A percentile compares a stretch with the other conserved stretches of the same genome.
These are phyloP conservation scores for Galerucella pusilla DNA, from an alignment of 2,888 invertebrate species.

Conservation along the genomic window DNA sequence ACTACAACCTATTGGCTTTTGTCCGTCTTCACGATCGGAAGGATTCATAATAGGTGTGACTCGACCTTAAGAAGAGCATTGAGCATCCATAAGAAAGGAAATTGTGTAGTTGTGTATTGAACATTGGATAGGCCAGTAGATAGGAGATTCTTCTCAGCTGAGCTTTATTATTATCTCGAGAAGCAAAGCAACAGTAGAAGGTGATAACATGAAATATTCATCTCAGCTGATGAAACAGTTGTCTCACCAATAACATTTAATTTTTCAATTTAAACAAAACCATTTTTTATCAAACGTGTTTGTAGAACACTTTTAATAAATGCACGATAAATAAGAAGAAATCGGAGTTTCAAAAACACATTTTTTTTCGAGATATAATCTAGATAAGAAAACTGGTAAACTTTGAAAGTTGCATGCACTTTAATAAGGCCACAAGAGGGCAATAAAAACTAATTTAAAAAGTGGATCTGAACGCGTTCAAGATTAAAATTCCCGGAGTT, in stretches of 20 bases:
- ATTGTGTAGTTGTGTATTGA: no score
- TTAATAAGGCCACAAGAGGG: background rate
- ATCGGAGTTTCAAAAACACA: background rate
- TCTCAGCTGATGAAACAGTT: background rate
- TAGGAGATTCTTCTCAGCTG: no score
- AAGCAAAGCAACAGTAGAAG: no score
- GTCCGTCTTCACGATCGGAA: no score
- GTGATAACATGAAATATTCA: no score
- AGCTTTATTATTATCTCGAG: no score
- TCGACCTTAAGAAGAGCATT: no score
- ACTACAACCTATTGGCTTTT: no score
- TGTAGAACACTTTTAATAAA: background rate
- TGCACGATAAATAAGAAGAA: background rate
- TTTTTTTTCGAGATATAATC: background rate
- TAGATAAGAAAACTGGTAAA: background rate
- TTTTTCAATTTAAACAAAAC: background rate
- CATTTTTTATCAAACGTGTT: background rate
- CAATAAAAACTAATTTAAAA: constrained; percentile 1
- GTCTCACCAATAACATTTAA: background rate
- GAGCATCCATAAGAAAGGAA: no score
- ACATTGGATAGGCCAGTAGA: no score
- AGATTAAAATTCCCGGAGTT: background rate
- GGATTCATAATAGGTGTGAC: no score
- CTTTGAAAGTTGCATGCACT: background rate
- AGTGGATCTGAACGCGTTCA: background rate